Evolutionary conservation across 2,113 vertebrate genomes (phyloP).

Genomic region (Lycocorax pyrrhopterus): DNA sequence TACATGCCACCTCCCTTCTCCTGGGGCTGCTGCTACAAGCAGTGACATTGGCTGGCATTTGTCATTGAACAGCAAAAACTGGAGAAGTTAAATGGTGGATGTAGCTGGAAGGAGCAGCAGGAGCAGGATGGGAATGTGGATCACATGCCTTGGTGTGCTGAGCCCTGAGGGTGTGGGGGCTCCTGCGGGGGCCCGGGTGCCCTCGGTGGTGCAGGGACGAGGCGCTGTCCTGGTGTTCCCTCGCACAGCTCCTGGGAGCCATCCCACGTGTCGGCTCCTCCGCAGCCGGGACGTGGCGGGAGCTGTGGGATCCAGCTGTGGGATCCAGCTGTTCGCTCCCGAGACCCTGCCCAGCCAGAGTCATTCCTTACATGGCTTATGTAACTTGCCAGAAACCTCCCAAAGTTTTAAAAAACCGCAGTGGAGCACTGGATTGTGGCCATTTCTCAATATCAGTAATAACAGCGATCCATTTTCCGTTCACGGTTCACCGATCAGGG

Average conservation of each 20-base stretch:
- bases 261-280: background rate
- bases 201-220: fast-evolving
- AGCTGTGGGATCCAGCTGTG: background rate
- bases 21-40: background rate
- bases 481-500: fast-evolving
- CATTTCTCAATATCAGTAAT: background rate
- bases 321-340: background rate
- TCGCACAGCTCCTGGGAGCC: background rate
- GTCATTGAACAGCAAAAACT: background rate
- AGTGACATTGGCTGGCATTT: background rate
- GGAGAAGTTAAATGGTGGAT: background rate
- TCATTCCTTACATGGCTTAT: background rate
- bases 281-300: fast-evolving
- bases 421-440: background rate
- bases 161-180: background rate
- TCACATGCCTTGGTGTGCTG: fast-evolving
- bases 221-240: fast-evolving
- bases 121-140: background rate
- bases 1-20: fast-evolving
- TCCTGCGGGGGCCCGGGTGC: background rate
- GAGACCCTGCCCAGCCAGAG: background rate
- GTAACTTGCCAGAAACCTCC: background rate
- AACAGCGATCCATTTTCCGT: background rate
- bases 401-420: fast-evolving
- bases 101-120: background rate